These are phyloP conservation scores for Athene noctua DNA, from an alignment of 2,113 vertebrate genomes.

Conservation along the genomic window DNA sequence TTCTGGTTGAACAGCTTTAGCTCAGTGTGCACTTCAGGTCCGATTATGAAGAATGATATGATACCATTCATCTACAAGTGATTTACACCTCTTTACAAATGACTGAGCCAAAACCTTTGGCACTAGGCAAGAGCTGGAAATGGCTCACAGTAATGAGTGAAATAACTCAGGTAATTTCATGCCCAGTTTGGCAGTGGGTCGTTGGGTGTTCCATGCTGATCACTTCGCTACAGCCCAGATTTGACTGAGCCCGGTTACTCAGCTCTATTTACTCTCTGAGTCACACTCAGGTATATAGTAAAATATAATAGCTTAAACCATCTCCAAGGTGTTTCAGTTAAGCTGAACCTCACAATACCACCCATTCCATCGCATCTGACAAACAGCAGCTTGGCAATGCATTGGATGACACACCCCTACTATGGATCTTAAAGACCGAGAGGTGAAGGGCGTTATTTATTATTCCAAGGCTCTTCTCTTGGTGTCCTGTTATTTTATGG, in stretches of 20 bases:
- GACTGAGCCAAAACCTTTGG: not conserved
- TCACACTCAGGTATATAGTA: not conserved
- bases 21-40: not conserved
- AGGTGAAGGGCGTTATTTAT: rapidly evolving
- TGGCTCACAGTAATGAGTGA: not conserved
- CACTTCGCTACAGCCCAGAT: not conserved
- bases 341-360: not conserved
- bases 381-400: not conserved
- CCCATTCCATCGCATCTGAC: not conserved
- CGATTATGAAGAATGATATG: too few relatives aligned
- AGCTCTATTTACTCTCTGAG: not conserved
- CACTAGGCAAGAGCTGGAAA: not conserved
- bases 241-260: not conserved
- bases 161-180: not conserved
- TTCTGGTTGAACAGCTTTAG: not conserved
- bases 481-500: not conserved
- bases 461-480: not conserved
- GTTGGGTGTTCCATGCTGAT: not conserved
- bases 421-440: not conserved
- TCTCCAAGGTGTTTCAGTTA: not conserved
- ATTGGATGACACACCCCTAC: not conserved
- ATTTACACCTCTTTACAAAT: not conserved
- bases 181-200: not conserved
- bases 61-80: not conserved
- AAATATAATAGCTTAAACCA: not conserved